Conservation (phyloP, 2,888 invertebrate genomes). For the Pterostichus madidus region DNA sequence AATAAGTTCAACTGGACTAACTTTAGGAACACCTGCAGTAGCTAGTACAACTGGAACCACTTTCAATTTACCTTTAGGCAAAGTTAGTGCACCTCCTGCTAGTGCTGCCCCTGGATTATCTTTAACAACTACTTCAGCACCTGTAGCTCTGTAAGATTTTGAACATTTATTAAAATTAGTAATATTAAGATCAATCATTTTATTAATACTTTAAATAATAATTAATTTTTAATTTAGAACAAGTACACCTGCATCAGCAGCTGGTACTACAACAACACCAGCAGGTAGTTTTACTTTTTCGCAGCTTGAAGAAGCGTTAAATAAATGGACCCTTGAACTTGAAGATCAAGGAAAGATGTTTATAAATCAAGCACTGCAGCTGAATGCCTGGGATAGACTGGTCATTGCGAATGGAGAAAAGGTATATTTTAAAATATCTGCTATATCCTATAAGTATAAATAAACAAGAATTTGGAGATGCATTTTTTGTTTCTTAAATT, state of each 20-base stretch:
- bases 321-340: constrained; percentile 95
- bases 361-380: constrained; percentile 95
- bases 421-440: constrained; percentile 75
- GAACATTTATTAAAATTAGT: background rate
- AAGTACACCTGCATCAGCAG: constrained; percentile 69
- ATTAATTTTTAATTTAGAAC: constrained; percentile 28
- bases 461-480: no score
- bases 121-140: constrained; percentile 69
- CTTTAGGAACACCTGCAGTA: constrained; percentile 67
- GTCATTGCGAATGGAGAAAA: constrained; percentile 95
- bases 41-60: constrained; percentile 68
- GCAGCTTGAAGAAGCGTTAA: constrained; percentile 93
- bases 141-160: constrained; percentile 71
- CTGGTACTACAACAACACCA: constrained; percentile 75
- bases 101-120: constrained; percentile 68
- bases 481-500: constrained; percentile 60
- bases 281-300: constrained; percentile 85
- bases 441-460: background rate
- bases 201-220: no score
- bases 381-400: constrained; percentile 96
- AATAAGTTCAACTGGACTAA: constrained; percentile 57
- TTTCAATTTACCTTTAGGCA: constrained; percentile 62
- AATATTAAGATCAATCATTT: background rate
- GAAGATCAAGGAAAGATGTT: constrained; percentile 96
- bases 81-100: constrained; percentile 52